Conservation (phyloP, 1,140 invertebrate species). For the Artemia franciscana region DNA sequence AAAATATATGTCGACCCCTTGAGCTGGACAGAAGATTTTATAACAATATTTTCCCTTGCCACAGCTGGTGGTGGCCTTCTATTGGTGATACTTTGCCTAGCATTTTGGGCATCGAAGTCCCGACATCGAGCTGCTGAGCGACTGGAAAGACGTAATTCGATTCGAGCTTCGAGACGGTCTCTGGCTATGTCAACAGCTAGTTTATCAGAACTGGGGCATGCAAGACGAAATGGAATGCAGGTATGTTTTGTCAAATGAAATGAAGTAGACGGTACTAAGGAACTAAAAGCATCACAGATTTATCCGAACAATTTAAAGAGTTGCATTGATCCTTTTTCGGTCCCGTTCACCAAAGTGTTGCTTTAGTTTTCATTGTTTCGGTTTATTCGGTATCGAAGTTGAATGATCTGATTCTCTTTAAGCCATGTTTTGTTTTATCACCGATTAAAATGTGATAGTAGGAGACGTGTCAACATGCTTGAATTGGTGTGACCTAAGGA, state of each 20-base stretch:
- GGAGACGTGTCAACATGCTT: no score
- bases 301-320: not conserved
- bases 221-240: constrained; percentile 30
- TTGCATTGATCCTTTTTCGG: not conserved
- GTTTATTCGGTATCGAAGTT: not conserved
- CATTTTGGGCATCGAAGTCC: constrained; percentile 77
- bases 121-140: constrained; percentile 62
- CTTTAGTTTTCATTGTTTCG: not conserved
- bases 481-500: no score
- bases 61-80: constrained; percentile 43
- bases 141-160: constrained; percentile 69
- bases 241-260: no score
- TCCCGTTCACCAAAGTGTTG: not conserved
- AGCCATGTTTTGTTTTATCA: no score
- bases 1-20: constrained; percentile 53
- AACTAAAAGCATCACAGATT: not conserved
- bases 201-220: constrained; percentile 38
- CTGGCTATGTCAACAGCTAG: constrained; percentile 35
- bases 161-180: constrained; percentile 65
- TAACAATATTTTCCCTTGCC: constrained; percentile 56
- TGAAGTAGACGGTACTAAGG: not conserved
- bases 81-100: constrained; percentile 44
- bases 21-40: constrained; percentile 51
- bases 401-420: not conserved
- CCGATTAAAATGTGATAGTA: no score